These are phyloP conservation scores for Cerastis leucographa DNA, from an alignment of 2,888 invertebrate genomes.

Conservation along the genomic window DNA sequence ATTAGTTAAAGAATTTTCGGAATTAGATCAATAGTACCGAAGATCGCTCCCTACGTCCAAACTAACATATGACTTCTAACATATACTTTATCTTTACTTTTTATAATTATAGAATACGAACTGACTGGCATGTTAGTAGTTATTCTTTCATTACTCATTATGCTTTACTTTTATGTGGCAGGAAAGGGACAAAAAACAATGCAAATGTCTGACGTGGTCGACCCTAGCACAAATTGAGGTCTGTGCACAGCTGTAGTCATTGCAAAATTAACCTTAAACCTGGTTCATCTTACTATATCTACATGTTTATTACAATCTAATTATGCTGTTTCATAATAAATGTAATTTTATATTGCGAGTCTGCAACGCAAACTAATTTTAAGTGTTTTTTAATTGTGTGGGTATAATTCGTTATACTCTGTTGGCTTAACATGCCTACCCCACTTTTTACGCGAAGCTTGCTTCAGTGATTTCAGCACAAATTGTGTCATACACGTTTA, in stretches of 20 bases:
- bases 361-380: constrained; percentile 41
- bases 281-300: constrained; percentile 22
- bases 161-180: not conserved
- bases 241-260: constrained; percentile 13
- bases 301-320: constrained; percentile 33
- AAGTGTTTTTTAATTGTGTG: constrained; percentile 60
- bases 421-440: constrained; percentile 55
- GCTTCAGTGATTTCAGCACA: constrained; percentile 57
- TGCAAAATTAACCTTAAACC: constrained; percentile 43
- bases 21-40: not conserved
- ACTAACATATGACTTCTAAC: too few species aligned
- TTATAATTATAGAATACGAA: not conserved
- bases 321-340: constrained; percentile 54
- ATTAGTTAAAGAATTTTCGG: not conserved
- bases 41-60: not conserved
- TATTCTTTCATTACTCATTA: not conserved
- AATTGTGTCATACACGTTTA: constrained; percentile 56
- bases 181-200: not conserved
- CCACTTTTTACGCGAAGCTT: constrained; percentile 45
- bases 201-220: not conserved
- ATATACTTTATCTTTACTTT: not conserved
- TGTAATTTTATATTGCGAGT: constrained; percentile 56
- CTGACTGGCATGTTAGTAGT: not conserved
- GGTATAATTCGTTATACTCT: constrained; percentile 64
- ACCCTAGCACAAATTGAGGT: constrained; percentile 15